A percentile compares a stretch with the other conserved stretches of the same genome.
phyloP scores from a whole-genome alignment of 2,113 vertebrate genomes.

The Neopipo cinnamomea region DNA sequence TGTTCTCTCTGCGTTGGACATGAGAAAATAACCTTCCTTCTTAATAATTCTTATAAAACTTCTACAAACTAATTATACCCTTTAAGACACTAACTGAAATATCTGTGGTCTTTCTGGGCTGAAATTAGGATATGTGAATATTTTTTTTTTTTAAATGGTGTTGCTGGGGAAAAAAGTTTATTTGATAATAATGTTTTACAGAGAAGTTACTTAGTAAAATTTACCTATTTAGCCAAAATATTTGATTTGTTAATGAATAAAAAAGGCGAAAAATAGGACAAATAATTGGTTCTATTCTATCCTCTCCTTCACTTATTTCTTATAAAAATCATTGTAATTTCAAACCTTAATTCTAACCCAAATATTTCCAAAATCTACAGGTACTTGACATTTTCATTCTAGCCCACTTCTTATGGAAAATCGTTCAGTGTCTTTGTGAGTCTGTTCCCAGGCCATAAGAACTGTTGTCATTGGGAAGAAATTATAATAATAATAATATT shows the following conservation, averaged over 20 bases:
- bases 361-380: neutral
- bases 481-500: constrained; percentile 19
- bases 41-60: neutral
- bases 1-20: neutral
- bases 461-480: constrained; percentile 44
- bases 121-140: neutral
- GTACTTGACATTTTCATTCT: neutral
- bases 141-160: neutral
- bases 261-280: neutral
- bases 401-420: neutral
- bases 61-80: neutral
- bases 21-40: neutral
- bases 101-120: neutral
- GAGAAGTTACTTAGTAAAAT: neutral
- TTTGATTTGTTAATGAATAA: neutral
- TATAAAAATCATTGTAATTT: neutral
- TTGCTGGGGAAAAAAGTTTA: accelerated
- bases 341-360: neutral
- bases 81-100: neutral
- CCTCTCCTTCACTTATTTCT: neutral
- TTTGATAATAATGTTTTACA: neutral
- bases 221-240: neutral
- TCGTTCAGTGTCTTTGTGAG: neutral
- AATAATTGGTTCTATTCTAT: neutral
- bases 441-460: constrained; percentile 39